These are phyloP conservation scores for Lingula anatina DNA, from an alignment of 2,888 invertebrate species.

Conservation along the genomic window DNA sequence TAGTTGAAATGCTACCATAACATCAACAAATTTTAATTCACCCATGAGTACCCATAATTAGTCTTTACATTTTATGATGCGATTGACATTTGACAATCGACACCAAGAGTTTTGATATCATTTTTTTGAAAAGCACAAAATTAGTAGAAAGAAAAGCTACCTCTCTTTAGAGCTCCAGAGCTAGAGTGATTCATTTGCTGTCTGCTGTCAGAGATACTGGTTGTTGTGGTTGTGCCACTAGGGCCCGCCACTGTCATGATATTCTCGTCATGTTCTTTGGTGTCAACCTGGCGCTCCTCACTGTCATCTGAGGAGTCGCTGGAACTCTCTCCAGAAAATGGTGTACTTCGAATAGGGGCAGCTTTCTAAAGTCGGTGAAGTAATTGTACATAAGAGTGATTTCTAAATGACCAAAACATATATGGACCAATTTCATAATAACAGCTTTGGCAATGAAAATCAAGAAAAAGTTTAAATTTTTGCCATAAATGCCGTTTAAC, in stretches of 20 bases:
- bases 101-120: too few relatives aligned
- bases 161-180: slow-evolving; percentile 43
- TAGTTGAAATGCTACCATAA: too few relatives aligned
- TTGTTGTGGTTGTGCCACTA: too few relatives aligned
- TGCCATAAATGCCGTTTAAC: not conserved
- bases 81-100: too few relatives aligned
- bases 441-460: too few relatives aligned
- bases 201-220: slow-evolving; percentile 35
- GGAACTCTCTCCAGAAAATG: slow-evolving; percentile 84
- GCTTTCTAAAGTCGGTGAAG: too few relatives aligned
- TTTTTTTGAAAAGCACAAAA: too few relatives aligned
- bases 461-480: not conserved
- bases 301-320: slow-evolving; percentile 88
- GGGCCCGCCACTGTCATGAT: slow-evolving; percentile 14
- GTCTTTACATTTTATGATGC: too few relatives aligned
- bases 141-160: slow-evolving; percentile 23
- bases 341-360: slow-evolving; percentile 92
- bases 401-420: too few relatives aligned
- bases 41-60: too few relatives aligned
- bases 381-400: slow-evolving; percentile 12
- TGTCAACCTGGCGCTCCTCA: slow-evolving; percentile 55
- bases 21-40: too few relatives aligned
- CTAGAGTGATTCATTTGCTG: slow-evolving; percentile 39
- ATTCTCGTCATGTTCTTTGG: slow-evolving; percentile 7
- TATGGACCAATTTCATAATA: too few relatives aligned